A percentile compares a stretch with the other conserved stretches of the same genome.
These are phyloP conservation scores for Taenaris catops DNA, from an alignment of 2,888 invertebrate species.

Conservation along the genomic window DNA sequence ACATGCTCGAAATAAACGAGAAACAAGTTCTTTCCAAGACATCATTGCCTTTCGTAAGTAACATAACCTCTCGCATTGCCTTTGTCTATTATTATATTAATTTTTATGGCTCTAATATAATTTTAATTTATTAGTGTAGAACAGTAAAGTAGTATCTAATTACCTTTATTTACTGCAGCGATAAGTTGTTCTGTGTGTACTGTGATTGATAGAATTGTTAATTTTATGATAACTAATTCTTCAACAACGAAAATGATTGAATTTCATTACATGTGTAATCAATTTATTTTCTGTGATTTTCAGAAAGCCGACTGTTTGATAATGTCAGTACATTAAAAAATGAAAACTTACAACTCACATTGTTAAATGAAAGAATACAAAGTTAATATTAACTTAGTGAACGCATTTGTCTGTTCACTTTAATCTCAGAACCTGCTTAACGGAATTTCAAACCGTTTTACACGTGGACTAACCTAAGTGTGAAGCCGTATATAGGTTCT, in stretches of 20 bases:
- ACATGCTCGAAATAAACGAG: conserved; percentile 86
- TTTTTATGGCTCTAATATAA: conserved; percentile 13
- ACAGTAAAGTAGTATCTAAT: conserved; percentile 13
- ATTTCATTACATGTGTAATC: neutral
- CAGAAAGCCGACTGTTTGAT: conserved; percentile 94
- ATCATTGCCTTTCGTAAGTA: conserved; percentile 90
- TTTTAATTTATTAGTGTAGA: conserved; percentile 6
- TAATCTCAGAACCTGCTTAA: too few relatives aligned
- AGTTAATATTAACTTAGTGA: too few relatives aligned
- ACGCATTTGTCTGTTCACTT: too few relatives aligned
- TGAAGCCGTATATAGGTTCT: too few relatives aligned
- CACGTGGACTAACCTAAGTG: too few relatives aligned
- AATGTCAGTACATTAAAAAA: conserved; percentile 87
- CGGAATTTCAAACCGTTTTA: too few relatives aligned
- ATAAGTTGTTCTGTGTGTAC: conserved; percentile 7
- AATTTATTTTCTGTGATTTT: conserved; percentile 37
- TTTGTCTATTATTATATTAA: conserved; percentile 14
- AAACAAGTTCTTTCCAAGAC: conserved; percentile 88
- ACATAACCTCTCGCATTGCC: conserved; percentile 42
- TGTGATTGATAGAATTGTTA: conserved; percentile 14
- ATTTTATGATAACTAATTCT: conserved; percentile 9
- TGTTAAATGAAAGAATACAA: conserved; percentile 92
- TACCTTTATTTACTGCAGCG: conserved; percentile 7
- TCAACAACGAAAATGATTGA: neutral
- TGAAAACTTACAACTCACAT: conserved; percentile 91